These are phyloP conservation scores for Netelia melanura DNA, from an alignment of 2,888 invertebrate genomes.

Conservation along the genomic window DNA sequence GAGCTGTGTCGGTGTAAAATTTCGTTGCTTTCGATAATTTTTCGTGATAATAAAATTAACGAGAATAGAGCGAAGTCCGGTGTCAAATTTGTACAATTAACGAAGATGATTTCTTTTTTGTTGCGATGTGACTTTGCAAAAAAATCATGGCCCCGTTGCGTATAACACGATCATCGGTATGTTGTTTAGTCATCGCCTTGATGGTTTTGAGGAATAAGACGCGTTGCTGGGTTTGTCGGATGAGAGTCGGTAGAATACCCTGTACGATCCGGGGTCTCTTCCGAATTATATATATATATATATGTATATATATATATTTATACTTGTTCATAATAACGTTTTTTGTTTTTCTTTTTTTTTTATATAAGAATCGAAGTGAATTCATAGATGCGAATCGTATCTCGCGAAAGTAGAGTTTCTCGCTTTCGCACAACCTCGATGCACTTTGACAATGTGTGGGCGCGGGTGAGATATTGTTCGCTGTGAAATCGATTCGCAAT, in stretches of 20 bases:
- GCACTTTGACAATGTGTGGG: slow-evolving; percentile 30
- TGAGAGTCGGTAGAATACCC: slow-evolving; percentile 77
- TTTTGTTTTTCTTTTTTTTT: background rate
- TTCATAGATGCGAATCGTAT: slow-evolving; percentile 16
- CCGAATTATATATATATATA: slow-evolving; percentile 24
- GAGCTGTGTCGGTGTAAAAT: background rate
- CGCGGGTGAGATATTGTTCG: slow-evolving; percentile 12
- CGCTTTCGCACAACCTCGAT: slow-evolving; percentile 30
- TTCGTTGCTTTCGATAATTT: background rate
- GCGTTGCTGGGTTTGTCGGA: slow-evolving; percentile 42
- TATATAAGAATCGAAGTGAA: slow-evolving; percentile 22
- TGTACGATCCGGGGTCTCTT: slow-evolving; percentile 81
- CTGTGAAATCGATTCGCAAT: slow-evolving; percentile 17
- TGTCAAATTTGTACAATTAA: too few species aligned
- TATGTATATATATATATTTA: slow-evolving; percentile 15
- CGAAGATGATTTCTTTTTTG: too few species aligned
- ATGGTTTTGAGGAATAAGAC: background rate
- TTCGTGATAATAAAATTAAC: background rate
- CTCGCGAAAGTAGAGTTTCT: background rate
- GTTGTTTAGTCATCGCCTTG: background rate
- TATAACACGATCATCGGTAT: slow-evolving; percentile 23
- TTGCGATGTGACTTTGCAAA: too few species aligned
- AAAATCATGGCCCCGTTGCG: background rate
- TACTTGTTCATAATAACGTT: background rate
- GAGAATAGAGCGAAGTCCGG: too few species aligned